Evolutionary conservation across 2,888 invertebrate species (phyloP).

Genomic region (Polyommatus icarus): DNA sequence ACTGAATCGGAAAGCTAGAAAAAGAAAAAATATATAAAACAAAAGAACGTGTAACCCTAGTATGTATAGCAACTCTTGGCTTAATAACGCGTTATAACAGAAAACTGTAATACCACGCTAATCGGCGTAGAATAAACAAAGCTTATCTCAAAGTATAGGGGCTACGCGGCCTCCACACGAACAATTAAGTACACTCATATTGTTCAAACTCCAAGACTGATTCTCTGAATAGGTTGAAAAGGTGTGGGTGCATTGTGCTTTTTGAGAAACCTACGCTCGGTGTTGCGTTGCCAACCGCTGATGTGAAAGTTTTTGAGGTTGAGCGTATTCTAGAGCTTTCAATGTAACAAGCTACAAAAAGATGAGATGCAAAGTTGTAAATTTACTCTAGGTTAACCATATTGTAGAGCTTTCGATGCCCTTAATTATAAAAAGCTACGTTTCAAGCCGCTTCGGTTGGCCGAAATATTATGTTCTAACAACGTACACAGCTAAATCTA

Average conservation of each 20-base stretch:
- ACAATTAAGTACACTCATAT: slow-evolving; percentile 33
- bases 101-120: slow-evolving; percentile 43
- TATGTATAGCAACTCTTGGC: not conserved
- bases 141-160: slow-evolving; percentile 56
- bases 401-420: not conserved
- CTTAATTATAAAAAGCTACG: not conserved
- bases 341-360: not conserved
- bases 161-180: slow-evolving; percentile 21
- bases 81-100: slow-evolving; percentile 30
- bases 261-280: slow-evolving; percentile 42
- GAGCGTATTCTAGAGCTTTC: not conserved
- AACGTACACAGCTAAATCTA: not conserved
- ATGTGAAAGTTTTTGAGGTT: slow-evolving; percentile 21
- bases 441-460: not conserved
- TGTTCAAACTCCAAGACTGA: slow-evolving; percentile 32
- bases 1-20: no score
- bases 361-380: not conserved
- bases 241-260: slow-evolving; percentile 31
- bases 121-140: slow-evolving; percentile 67
- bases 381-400: not conserved
- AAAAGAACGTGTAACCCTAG: no score
- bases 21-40: no score
- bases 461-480: not conserved
- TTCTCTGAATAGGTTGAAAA: slow-evolving; percentile 27
- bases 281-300: slow-evolving; percentile 29